Base-by-base conservation (phyloP, 1,140 invertebrate genomes). In the Archivesica marissinica region DNA sequence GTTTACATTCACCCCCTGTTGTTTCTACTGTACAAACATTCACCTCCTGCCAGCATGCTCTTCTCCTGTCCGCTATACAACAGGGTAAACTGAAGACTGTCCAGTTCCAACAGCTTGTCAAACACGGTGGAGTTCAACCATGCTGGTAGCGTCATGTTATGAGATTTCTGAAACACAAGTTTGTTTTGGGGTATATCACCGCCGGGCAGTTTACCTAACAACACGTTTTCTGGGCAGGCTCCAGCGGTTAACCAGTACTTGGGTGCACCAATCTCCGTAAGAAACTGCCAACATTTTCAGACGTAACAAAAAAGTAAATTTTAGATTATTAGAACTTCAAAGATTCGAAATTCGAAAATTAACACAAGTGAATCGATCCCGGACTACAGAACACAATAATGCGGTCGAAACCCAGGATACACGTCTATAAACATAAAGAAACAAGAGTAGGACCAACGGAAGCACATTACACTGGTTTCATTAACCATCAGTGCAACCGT, bases 41-140 rank as follows among this genome's bases (percentile, higher is more conserved):
- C 68, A 87, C 86, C 86, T 85, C 86, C 86, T 38, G 66, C 75
- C 11, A 85, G 77, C 76, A 72, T 80, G 28, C 72, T 85, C 39
- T 50, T 72, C 33, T 80, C 66, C 0, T 25, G 54, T n/a, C 56
- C 72, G 23, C 79, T 59, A 30, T 28, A 85, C 41, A 87, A 38
- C 1, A 87, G 74, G 0, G 41, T 66, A 25, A 85, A 85, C 44
- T 79, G 74, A n/a, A 50, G 75, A 0, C 52, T 28, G 25, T 85
- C 82, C 2, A 85, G 68, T 7, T 61, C 30, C 41, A 39, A 33
- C 2, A 87, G 30, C 33, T 64, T 72, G 0, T 75, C 30, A 39
- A 41, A 85, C 35, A 87, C 76, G 25, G 78, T 82, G 6, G 52
- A 23, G 54, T 84, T 79, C 17, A 74, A 35, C 86, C 86, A 87